A percentile compares a stretch with the other conserved stretches of the same genome.
Conservation (phyloP, 2,888 invertebrate genomes). For the Andrena marginata region DNA sequence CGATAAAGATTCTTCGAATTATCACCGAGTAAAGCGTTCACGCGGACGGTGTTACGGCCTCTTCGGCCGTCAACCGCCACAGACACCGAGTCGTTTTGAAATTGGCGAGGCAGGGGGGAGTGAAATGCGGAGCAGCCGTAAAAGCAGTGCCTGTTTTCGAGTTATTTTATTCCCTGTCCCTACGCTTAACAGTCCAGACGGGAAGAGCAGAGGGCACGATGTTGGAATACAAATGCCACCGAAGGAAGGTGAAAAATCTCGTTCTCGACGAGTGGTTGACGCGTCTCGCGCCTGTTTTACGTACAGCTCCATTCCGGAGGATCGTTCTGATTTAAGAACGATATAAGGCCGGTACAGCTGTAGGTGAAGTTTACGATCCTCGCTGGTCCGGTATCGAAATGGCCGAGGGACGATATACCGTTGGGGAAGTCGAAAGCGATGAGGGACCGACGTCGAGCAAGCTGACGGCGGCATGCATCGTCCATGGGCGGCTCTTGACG, state of each 20-base stretch:
- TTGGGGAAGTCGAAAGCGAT: not conserved
- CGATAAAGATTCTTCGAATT: not conserved
- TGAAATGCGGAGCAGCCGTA: constrained; percentile 20
- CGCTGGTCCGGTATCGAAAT: not conserved
- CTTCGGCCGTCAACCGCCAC: not conserved
- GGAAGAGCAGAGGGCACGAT: not conserved
- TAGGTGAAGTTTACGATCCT: not conserved
- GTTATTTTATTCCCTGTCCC: constrained; percentile 14
- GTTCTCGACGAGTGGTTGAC: not conserved
- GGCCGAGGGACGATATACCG: not conserved
- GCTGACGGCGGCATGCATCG: not conserved
- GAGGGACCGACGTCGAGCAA: not conserved
- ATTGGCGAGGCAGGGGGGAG: not conserved
- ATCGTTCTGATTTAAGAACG: not conserved
- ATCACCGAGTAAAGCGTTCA: constrained; percentile 6
- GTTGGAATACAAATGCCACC: constrained; percentile 4
- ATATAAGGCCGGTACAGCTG: not conserved
- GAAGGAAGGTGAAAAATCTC: not conserved
- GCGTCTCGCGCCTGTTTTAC: constrained; percentile 1
- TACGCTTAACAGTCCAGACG: not conserved
- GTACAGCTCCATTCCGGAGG: not conserved
- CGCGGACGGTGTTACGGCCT: too few relatives aligned
- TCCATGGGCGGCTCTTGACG: constrained; percentile 4
- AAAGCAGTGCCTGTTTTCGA: not conserved
- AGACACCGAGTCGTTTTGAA: not conserved